Evolutionary conservation across 2,797 vertebrate species (phyloP).

Genomic region (Rhodeus uyekii): DNA sequence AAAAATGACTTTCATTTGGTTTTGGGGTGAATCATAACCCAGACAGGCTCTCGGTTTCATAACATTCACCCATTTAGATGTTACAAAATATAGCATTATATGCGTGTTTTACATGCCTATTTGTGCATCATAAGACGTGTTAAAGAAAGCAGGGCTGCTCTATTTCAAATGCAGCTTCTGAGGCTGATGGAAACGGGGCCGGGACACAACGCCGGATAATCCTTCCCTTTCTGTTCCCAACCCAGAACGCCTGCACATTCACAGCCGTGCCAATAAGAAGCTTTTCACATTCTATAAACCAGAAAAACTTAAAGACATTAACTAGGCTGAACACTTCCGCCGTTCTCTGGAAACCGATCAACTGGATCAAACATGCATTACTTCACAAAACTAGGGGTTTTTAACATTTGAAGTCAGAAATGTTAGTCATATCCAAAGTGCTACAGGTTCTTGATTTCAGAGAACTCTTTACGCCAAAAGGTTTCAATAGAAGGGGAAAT

Average conservation of each 20-base stretch:
- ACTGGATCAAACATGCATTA: not conserved
- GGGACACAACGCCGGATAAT: conserved; percentile 23
- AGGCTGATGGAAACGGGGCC: not conserved
- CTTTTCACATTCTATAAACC: conserved; percentile 29
- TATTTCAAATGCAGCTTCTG: not conserved
- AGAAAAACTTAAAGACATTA: conserved; percentile 1
- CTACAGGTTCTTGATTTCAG: not conserved
- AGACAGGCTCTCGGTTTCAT: not conserved
- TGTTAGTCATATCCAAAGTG: not conserved
- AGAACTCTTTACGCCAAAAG: not conserved
- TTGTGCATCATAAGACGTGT: not conserved
- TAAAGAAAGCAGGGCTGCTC: not conserved
- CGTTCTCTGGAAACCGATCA: not conserved
- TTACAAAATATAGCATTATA: not conserved
- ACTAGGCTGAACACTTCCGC: not conserved
- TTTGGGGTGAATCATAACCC: not conserved
- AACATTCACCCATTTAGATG: not conserved
- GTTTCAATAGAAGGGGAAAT: not conserved
- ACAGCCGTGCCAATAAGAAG: conserved; percentile 13
- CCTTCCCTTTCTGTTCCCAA: conserved; percentile 8
- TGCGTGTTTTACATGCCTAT: not conserved
- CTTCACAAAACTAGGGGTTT: not conserved
- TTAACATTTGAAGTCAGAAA: not conserved
- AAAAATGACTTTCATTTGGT: not conserved
- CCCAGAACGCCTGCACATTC: conserved; percentile 18